Evolutionary conservation across 2,888 invertebrate genomes (phyloP), one percentile per base, ranked within the genome.

Genomic region (Brachypalpus laphriformis): DNA sequence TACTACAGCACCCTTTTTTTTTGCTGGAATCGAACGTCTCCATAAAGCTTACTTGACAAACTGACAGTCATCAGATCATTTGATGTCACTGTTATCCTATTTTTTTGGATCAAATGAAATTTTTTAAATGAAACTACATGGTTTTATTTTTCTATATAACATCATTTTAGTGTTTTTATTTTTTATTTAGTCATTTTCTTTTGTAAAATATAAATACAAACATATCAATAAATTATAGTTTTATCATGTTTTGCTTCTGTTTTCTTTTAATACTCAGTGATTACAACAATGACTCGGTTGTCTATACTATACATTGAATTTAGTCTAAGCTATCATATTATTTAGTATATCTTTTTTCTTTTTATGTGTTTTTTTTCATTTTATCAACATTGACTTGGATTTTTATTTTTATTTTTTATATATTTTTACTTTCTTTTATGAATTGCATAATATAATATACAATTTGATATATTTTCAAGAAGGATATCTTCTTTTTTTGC

Each of bases 181-280:
- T 71, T 83, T 83, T 83, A 83, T 83, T 74, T 83, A 80, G 68
- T 83, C 74, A 70, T 70, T 80, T 82, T 70, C 56, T 28, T 74
- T 80, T 83, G 83, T 83, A 85, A 80, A 85, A 85, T 85, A 85
- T 85, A 81, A 85, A 85, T 85, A 85, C 85, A 85, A 85, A 85
- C 85, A 81, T 85, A 85, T 85, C 65, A 85, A 85, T 85, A 85
- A 85, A 85, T 85, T 66, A 85, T 75, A 85, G 85, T 74, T 83
- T 49, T 31, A 51, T 51, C 9, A 45, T 70, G 16, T 45, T 22
- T 45, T 49, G 28, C 18, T 16, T 37, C n/a, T n/a, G n/a, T 66
- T 61, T 56, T 66, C 7, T 40, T 40, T 40, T 63, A 61, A 63
- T 77, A 61, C 59, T 80, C 65, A 75, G 81, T 85, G 85, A 81